Percentiles rank a stretch among this genome's conserved stretches.
Conservation (phyloP, 2,113 vertebrate genomes). For the Suricata suricatta region DNA sequence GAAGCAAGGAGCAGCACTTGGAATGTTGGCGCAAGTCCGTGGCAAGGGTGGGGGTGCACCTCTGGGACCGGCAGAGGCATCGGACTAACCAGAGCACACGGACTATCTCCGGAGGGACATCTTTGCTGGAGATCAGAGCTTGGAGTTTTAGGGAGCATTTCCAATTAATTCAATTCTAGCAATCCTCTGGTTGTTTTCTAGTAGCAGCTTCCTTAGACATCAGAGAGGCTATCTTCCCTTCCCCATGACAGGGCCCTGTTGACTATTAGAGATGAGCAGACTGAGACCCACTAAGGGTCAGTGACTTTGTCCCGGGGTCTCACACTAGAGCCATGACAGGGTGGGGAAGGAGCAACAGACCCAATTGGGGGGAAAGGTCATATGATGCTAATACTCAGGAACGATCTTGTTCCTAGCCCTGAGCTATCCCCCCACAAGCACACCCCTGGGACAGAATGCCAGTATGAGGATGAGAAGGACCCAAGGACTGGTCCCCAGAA, state of each 20-base stretch:
- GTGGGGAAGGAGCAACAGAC: background rate
- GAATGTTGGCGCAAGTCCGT: accelerated
- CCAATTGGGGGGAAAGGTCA: accelerated
- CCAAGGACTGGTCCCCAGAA: background rate
- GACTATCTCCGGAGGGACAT: background rate
- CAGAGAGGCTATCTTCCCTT: background rate
- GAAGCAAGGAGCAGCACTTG: background rate
- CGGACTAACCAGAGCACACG: background rate
- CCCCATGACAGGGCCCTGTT: background rate
- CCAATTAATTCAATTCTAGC: background rate
- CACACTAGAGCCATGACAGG: background rate
- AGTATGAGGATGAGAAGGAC: background rate
- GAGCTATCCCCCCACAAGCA: accelerated
- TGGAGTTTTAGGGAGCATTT: background rate
- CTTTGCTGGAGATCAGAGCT: background rate
- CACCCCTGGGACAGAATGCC: background rate
- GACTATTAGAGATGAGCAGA: background rate
- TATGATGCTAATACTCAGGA: background rate
- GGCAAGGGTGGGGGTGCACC: background rate
- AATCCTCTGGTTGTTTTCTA: background rate
- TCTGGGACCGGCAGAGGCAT: background rate
- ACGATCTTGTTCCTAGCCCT: too few species aligned
- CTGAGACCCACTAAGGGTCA: background rate
- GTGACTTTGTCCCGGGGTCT: background rate
- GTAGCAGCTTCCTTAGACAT: background rate